A percentile compares a stretch with the other conserved stretches of the same genome.
These are phyloP conservation scores for Glaucopsyche alexis DNA, from an alignment of 2,888 invertebrate species.

Conservation along the genomic window DNA sequence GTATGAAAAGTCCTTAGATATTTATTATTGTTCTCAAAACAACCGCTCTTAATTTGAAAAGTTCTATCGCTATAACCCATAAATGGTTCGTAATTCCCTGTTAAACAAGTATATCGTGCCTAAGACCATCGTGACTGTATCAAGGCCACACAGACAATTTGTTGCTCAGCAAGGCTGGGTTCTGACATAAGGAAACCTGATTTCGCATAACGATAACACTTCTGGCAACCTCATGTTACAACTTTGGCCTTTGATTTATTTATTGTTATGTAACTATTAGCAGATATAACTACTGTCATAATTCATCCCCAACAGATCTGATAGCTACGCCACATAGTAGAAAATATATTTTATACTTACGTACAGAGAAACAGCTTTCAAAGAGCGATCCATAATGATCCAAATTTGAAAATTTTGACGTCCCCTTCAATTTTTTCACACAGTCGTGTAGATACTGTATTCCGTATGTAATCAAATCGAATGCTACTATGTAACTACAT, in stretches of 20 bases:
- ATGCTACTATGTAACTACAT: no score
- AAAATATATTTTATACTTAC: no score
- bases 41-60: constrained; percentile 8
- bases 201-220: constrained; percentile 23
- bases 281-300: constrained; percentile 1
- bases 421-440: no score
- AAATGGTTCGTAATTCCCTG: not conserved
- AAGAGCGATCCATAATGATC: no score
- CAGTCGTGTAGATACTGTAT: no score
- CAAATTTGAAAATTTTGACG: no score
- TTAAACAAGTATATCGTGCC: constrained; percentile 51
- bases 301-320: not conserved
- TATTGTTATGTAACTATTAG: not conserved
- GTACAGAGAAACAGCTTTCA: no score
- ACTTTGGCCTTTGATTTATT: not conserved
- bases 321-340: not conserved
- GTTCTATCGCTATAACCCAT: constrained; percentile 13
- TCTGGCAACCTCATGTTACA: constrained; percentile 4
- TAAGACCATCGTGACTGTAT: constrained; percentile 59
- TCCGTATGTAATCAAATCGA: no score
- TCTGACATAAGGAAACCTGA: constrained; percentile 17
- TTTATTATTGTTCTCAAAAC: not conserved
- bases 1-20: no score
- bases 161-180: constrained; percentile 45
- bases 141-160: constrained; percentile 69